Base-by-base conservation (phyloP, 2,888 invertebrate genomes). In the Andrena haemorrhoa region DNA sequence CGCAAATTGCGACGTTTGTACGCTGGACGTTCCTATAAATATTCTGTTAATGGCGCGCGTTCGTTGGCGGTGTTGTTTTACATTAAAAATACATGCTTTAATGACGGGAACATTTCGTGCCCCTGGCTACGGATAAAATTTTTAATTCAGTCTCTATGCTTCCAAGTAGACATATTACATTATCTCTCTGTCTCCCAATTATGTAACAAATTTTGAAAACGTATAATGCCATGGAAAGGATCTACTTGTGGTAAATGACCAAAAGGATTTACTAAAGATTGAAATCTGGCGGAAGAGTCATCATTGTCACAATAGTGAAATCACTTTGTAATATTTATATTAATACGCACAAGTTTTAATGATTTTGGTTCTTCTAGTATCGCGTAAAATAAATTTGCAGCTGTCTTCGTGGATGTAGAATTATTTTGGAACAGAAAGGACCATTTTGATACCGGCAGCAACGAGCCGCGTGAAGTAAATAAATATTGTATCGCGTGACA, bases 1-100 rank as follows among this genome's bases (percentile, higher is more conserved):
- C 58, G 56, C 69, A 35, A 69, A 69, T 41, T 69, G 69, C 33
- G 7, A 49, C 31, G 35, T 41, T 58, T 41, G 35, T 58, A 12
- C 35, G 33, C 8, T 29, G 53, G 10, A 53, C 31, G 26, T 29
- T 49, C 51, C 33, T 68, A 56, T 68, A 69, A 58, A 69, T 69
- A 68, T 68, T 68, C 53, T 33, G 66, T 49, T 66, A 68, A 68
- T 68, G 68, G 20, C 33, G 51, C 12, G 23, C 69, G 33, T 58
- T 41, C 12, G 41, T 16, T 23, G 53, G 12, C 33, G 5, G 33
- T 33, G 31, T 49, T 51, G 31, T 8, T 56, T 31, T 20, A 53
- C 53, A 68, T 68, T 68, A 68, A 56, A 63, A 68, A 53, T 53
- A 29, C 53, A 33, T 12, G 33, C 8, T 68, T 33, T 31, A 23